Evolutionary conservation across 2,113 vertebrate genomes (phyloP).

Genomic region (Sturnira hondurensis): DNA sequence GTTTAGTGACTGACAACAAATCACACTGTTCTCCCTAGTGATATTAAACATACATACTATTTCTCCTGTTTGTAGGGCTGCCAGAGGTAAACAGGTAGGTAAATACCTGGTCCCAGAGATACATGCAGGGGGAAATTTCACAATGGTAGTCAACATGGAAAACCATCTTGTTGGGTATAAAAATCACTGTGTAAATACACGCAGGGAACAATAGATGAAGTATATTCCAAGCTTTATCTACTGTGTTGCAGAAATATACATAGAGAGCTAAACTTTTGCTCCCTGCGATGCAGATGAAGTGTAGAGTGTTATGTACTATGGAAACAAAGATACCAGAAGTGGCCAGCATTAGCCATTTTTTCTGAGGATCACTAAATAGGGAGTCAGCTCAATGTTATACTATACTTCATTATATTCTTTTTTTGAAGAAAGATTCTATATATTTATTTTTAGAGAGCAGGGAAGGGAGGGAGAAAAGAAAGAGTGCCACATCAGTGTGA

Average conservation of each 20-base stretch:
- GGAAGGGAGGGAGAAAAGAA: no score
- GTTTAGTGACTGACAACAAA: background rate
- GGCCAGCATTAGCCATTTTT: background rate
- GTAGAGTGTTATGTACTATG: accelerated
- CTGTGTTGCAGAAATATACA: background rate
- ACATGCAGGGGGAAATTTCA: background rate
- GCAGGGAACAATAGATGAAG: background rate
- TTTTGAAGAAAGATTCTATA: no score
- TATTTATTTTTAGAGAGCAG: no score
- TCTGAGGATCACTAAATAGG: background rate
- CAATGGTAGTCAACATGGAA: background rate
- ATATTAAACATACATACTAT: background rate
- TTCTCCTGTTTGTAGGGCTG: background rate
- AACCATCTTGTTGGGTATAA: background rate
- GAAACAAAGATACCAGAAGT: background rate
- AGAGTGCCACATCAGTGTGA: no score
- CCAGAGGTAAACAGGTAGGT: background rate
- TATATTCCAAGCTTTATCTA: background rate
- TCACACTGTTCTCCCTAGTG: background rate
- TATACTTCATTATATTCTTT: background rate
- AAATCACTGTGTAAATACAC: background rate
- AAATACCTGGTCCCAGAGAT: background rate
- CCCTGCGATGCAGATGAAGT: background rate
- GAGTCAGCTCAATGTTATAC: background rate
- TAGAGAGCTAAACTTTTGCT: background rate